Base-by-base conservation (phyloP, 2,888 invertebrate species). In the Trissolcus japonicus region DNA sequence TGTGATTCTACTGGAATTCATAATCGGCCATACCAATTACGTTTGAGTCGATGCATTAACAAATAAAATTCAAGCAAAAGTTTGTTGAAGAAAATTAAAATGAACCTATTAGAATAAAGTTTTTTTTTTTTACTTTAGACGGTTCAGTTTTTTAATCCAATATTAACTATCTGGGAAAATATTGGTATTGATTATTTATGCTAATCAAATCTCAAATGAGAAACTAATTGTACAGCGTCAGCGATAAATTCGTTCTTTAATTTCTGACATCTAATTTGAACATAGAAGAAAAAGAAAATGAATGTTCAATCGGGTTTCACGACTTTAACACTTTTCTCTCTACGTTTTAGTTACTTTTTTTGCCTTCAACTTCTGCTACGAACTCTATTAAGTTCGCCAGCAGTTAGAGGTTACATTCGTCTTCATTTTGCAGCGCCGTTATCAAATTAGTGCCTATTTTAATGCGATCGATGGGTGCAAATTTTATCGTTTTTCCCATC, bases 301-400 rank as follows among this genome's bases (percentile, higher is more conserved):
- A 60, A 35, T 62, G 50, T 61, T 50, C 55, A 69, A 69, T 69
- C 61, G 48, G 50, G 35, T 69, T 69, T 56, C 50, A 48, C 54
- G 48, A 68, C 53, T 67, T 25, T 9, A 21, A 53, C 53, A n/a
- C 48, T 60, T 68, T 68, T 51, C 40, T 16, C 54, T 50, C 51
- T 9, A 56, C 69, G 16, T 50, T 69, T 62, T 21, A 40, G 35
- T 68, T 48, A 54, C 61, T 62, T 62, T 56, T n/a, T 69, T 69
- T 21, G 4, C 48, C 40, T 55, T 62, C 21, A 61, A 60, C 51
- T 51, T 41, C n/a, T 16, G 54, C 17, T 40, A 3, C 41, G 56
- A 35, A 69, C 69, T 62, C 61, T 59, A 69, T 69, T 69, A 69
- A 69, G 61, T 68, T 67, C 35, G 17, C 51, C 40, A n/a, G 29